Conservation (phyloP, 1,140 invertebrate genomes). For the Drosophila nasuta region DNA sequence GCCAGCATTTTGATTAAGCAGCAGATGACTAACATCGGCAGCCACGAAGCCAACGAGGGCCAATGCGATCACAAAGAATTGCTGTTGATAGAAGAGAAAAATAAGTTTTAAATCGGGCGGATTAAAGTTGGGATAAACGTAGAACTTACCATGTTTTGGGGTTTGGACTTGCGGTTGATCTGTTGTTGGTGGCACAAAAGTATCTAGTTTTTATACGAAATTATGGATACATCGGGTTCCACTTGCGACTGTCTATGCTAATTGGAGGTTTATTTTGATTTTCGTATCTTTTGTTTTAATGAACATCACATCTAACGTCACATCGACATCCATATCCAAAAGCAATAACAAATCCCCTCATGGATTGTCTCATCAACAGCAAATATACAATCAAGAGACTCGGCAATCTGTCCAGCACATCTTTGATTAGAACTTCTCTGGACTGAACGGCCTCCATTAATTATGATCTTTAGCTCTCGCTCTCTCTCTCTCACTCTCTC, state of each 20-base stretch:
- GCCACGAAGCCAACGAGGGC: slow-evolving; percentile 53
- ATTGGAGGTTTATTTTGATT: slow-evolving; percentile 67
- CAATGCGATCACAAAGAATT: slow-evolving; percentile 62
- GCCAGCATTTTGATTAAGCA: slow-evolving; percentile 40
- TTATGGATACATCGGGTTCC: slow-evolving; percentile 20
- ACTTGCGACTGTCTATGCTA: slow-evolving; percentile 63
- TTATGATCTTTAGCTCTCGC: slow-evolving; percentile 16
- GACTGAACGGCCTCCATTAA: slow-evolving; percentile 40
- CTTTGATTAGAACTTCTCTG: slow-evolving; percentile 41
- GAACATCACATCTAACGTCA: slow-evolving; percentile 11
- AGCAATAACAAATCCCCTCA: slow-evolving; percentile 20
- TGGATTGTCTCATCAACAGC: slow-evolving; percentile 20
- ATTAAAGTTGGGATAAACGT: neutral
- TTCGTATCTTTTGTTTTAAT: slow-evolving; percentile 26
- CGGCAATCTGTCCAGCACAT: slow-evolving; percentile 4
- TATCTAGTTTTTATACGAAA: slow-evolving; percentile 77
- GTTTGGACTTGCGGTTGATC: slow-evolving; percentile 43
- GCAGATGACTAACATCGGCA: slow-evolving; percentile 75
- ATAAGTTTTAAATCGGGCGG: neutral
- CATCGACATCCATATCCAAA: neutral
- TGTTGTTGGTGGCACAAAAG: slow-evolving; percentile 53
- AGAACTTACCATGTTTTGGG: slow-evolving; percentile 74
- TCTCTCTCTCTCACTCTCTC: neutral
- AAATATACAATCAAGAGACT: neutral
- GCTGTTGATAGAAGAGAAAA: slow-evolving; percentile 35